Evolutionary conservation across 1,140 invertebrate genomes (phyloP).

Genomic region (Trichonephila clavata): DNA sequence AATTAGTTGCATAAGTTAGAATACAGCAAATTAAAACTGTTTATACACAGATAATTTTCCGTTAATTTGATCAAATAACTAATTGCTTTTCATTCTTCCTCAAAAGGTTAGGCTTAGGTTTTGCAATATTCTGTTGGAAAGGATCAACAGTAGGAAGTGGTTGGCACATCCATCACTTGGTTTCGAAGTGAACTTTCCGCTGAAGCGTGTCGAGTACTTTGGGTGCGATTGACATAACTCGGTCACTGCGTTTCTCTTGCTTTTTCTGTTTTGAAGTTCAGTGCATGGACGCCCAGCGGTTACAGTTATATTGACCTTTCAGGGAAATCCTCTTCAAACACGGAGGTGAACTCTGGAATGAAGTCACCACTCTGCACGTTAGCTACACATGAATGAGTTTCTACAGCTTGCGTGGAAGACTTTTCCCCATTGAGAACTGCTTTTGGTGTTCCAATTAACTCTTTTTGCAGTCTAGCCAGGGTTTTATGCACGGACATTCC

Average conservation of each 20-base stretch:
- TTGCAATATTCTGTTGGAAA: not conserved
- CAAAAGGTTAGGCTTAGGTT: too few relatives aligned
- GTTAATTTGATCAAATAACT: too few relatives aligned
- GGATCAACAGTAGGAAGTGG: not conserved
- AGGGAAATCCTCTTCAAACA: not conserved
- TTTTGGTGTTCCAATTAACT: not conserved
- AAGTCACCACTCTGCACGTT: not conserved
- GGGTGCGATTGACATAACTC: conserved; percentile 33
- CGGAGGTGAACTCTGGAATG: conserved; percentile 10
- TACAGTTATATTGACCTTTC: conserved; percentile 17
- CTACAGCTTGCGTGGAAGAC: not conserved
- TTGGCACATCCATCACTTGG: not conserved
- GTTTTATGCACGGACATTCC: too few relatives aligned
- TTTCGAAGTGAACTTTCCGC: not conserved
- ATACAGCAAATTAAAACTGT: too few relatives aligned
- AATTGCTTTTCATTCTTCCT: too few relatives aligned
- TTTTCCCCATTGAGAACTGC: not conserved
- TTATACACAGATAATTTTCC: too few relatives aligned
- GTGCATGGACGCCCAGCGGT: conserved; percentile 4
- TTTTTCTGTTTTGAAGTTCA: conserved; percentile 2
- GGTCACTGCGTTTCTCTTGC: conserved; percentile 6
- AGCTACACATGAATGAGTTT: not conserved
- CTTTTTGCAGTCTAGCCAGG: too few relatives aligned
- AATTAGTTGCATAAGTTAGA: too few relatives aligned
- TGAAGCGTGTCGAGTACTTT: not conserved